Percentiles rank a stretch among this genome's conserved stretches.
These are phyloP conservation scores for Albula glossodonta DNA, from an alignment of 2,113 vertebrate genomes.

Conservation along the genomic window DNA sequence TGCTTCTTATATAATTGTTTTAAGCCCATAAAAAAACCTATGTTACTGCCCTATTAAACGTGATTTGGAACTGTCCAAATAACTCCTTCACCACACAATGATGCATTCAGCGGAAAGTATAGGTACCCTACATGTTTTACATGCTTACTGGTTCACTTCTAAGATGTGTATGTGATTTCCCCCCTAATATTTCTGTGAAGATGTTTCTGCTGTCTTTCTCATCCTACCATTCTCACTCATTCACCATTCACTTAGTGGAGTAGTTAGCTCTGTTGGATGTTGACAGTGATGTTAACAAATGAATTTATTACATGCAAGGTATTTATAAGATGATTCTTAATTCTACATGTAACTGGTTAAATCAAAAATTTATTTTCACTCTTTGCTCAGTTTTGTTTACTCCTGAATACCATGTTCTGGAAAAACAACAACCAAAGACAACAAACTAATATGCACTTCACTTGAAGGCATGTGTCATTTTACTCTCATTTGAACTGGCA, in stretches of 20 bases:
- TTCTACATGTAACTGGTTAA: not conserved
- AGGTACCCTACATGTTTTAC: not conserved
- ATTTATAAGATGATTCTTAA: not conserved
- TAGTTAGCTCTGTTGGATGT: not conserved
- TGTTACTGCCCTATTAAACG: not conserved
- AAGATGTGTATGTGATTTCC: not conserved
- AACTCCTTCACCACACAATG: not conserved
- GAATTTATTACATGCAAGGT: not conserved
- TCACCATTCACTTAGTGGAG: not conserved
- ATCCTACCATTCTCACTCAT: not conserved
- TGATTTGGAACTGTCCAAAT: not conserved
- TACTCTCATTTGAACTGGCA: conserved; percentile 10
- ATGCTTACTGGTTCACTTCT: not conserved
- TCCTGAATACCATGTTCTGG: not conserved
- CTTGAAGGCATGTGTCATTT: conserved; percentile 49
- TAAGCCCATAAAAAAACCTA: not conserved
- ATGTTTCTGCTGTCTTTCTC: not conserved
- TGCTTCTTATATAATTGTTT: not conserved
- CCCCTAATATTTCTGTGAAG: not conserved
- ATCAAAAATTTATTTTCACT: not conserved
- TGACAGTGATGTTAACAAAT: not conserved
- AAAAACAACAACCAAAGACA: not conserved
- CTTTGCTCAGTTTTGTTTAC: not conserved
- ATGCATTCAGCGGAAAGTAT: not conserved
- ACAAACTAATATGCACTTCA: conserved; percentile 16